Conservation (phyloP, 2,113 vertebrate genomes). For the Lepisosteus osseus region DNA sequence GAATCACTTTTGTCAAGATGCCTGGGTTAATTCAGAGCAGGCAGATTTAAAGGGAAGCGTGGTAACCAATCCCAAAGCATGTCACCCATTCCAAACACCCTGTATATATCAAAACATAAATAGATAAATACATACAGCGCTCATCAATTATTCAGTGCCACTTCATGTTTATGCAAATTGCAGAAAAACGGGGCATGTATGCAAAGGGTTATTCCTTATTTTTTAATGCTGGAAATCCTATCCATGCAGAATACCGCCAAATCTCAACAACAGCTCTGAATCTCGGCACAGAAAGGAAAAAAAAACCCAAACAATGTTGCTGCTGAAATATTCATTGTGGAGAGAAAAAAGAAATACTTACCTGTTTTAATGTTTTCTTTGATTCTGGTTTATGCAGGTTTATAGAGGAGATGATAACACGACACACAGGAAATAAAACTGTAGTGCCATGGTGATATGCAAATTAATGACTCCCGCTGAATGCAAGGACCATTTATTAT, state of each 20-base stretch:
- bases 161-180: conserved; percentile 83
- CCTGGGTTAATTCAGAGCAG: not conserved
- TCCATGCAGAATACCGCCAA: not conserved
- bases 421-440: conserved; percentile 76
- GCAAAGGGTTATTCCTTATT: conserved; percentile 36
- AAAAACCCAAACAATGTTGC: conserved; percentile 33
- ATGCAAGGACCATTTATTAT: conserved; percentile 91
- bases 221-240: conserved; percentile 31
- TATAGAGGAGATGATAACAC: conserved; percentile 72
- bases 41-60: conserved; percentile 7
- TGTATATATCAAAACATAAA: not conserved
- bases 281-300: conserved; percentile 29
- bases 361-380: conserved; percentile 75
- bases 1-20: not conserved
- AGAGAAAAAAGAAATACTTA: conserved; percentile 62
- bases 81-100: conserved; percentile 3
- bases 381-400: conserved; percentile 74
- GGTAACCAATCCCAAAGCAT: not conserved
- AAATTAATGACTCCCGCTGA: conserved; percentile 86
- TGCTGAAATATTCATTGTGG: conserved; percentile 32
- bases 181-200: conserved; percentile 55
- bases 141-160: conserved; percentile 86
- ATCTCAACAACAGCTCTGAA: conserved; percentile 6
- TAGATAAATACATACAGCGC: conserved; percentile 26
- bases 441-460: conserved; percentile 84